Base-by-base conservation (phyloP, 2,888 invertebrate genomes). In the Dynastes maya region DNA sequence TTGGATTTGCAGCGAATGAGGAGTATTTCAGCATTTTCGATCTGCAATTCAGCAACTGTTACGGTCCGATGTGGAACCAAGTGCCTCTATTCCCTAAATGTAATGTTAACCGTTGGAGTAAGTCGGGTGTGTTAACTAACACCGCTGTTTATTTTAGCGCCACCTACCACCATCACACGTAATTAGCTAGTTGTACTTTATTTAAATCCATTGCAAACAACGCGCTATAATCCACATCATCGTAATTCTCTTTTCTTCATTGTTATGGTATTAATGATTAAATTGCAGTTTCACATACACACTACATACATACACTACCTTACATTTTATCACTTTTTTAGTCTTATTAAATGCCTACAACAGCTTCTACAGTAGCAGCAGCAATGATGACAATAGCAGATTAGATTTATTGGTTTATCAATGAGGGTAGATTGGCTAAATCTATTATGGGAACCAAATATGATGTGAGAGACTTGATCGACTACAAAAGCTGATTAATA, bases 31-130 rank as follows among this genome's bases (percentile, higher is more conserved):
- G 87, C 83, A 88, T 88, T 84, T 88, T 88, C 83, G 87, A 89
- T 85, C 85, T 88, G 84, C 85, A 85, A 81, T 88, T 87, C 85
- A 86, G 86, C 80, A 85, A 84, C 78, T 86, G 84, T 72, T 82
- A 81, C 80, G 88, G 88, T 81, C 88, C 88, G 72, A 84, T 86
- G 79, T 85, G 87, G 82, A 88, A 88, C 82, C 85, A 86, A 84
- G 86, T 87, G 83, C 86, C 88, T 82, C 84, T 88, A 76, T 88
- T 89, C 83, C 88, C 88, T 81, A 88, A 86, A 85, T 88, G 87
- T 83, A 82, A 83, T 78, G 78, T 83, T 77, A 87, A 87, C 83
- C 85, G 87, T 82, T 87, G 87, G 87, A 87, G 88, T 88, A 88
- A 88, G 88, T 88, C 81, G 76, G 79, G 79, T 81, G 79, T 78